A percentile compares a stretch with the other conserved stretches of the same genome.
These are phyloP conservation scores for Troides helena DNA, from an alignment of 2,888 invertebrate genomes.

Conservation along the genomic window DNA sequence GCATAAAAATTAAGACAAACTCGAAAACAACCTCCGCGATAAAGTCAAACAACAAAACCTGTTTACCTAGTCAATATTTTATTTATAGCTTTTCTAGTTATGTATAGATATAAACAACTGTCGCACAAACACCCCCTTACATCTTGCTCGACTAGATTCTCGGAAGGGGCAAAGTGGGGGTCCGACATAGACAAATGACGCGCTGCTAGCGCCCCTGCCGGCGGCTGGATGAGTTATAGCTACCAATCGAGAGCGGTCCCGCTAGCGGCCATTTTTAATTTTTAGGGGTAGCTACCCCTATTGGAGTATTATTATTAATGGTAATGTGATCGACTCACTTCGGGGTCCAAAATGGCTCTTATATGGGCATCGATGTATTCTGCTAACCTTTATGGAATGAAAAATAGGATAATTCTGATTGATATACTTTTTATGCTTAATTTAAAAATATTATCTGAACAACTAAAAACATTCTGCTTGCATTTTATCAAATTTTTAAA, in stretches of 20 bases:
- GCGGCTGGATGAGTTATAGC: constrained; percentile 73
- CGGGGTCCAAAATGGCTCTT: constrained; percentile 22
- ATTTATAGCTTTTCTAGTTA: constrained; percentile 21
- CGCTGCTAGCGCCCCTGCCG: constrained; percentile 63
- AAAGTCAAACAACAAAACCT: constrained; percentile 10
- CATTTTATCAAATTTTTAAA: too few species aligned
- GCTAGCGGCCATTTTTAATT: constrained; percentile 78
- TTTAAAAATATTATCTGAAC: too few species aligned
- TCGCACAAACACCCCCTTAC: constrained; percentile 42
- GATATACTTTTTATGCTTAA: too few species aligned
- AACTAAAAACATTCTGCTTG: too few species aligned
- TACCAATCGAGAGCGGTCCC: constrained; percentile 74
- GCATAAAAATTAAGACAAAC: background rate
- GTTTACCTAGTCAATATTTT: constrained; percentile 15
- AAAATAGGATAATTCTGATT: too few species aligned
- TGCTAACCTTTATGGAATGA: too few species aligned
- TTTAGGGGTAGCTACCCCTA: constrained; percentile 72
- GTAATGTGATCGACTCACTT: constrained; percentile 39
- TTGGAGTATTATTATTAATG: constrained; percentile 60
- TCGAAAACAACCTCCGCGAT: background rate
- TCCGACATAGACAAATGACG: constrained; percentile 75
- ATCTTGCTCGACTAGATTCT: constrained; percentile 69
- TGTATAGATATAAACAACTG: constrained; percentile 34
- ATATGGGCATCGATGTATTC: too few species aligned
- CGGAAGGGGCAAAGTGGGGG: constrained; percentile 55